Evolutionary conservation across 2,113 vertebrate genomes (phyloP), one percentile per base, ranked within the genome.

Genomic region (Capricornis sumatraensis): DNA sequence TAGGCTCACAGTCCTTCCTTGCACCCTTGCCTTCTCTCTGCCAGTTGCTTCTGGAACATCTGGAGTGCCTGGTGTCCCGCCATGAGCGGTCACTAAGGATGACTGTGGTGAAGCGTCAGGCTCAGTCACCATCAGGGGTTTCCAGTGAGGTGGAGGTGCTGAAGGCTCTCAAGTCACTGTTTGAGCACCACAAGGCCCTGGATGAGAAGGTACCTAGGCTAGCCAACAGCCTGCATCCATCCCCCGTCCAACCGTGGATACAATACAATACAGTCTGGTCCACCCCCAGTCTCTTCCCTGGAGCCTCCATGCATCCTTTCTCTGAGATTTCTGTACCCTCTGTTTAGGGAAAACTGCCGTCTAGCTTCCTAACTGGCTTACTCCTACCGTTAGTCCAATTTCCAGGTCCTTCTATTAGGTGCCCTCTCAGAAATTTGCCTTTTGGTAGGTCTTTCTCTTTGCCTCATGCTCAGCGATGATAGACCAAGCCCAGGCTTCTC

Each of bases 71-170:
- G 98, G 99, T 99, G 98, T 99, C 99, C 15, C 99, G 99, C 97
- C 99, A 99, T 78, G 99, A 99, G 98, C 99, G 99, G 93, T 99
- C 99, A 40, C 98, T 99, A 97, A 99, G 99, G 98, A 99, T 99
- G 99, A 99, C 99, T 0, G 99, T 99, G 98, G 99, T 99, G 97
- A 99, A 99, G 97, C 99, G 99, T 60, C 99, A 99, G 98, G 99
- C 99, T 52, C 99, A 99, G 97, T 99, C 99, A 0, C 99, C 99
- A 0, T 99, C 99, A 0, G 99, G 99, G 36, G 99, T 99, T 50
- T 99, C 99, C 99, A 99, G 99, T 33, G 99, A 99, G 98, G 99
- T 99, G 89, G 99, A 99, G 98, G 99, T 99, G 97, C 99, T 99
- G 96, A 99, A 99, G 98, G 99, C 99, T 2, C 99, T 99, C 91